Evolutionary conservation across 2,888 invertebrate genomes (phyloP).

Genomic region (Chrysina gloriosa): DNA sequence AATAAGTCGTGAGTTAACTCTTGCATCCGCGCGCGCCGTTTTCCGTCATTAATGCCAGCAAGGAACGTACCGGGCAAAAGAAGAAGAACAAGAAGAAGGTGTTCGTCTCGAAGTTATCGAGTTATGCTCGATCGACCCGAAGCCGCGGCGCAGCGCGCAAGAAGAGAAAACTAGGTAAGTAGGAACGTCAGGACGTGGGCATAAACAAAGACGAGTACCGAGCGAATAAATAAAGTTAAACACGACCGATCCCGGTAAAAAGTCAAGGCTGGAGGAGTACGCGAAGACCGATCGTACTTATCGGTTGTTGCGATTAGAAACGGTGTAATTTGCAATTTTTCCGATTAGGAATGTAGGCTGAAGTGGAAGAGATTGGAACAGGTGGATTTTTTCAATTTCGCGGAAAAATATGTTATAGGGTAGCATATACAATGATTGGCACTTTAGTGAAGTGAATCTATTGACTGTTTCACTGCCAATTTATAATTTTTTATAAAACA

Average conservation of each 20-base stretch:
- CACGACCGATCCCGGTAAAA: neutral
- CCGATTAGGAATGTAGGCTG: neutral
- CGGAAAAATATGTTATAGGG: no score
- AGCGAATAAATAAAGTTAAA: conserved; percentile 1
- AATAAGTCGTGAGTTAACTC: neutral
- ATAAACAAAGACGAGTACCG: conserved; percentile 15
- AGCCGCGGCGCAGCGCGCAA: neutral
- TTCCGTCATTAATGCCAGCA: no score
- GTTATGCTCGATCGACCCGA: neutral
- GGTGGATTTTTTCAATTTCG: no score
- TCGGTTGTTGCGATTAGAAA: no score
- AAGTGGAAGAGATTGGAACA: no score
- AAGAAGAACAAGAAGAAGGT: neutral
- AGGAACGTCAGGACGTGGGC: conserved; percentile 6
- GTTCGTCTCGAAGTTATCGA: neutral
- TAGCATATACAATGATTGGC: no score
- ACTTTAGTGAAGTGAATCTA: no score
- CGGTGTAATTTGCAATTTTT: neutral
- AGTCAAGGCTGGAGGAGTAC: neutral
- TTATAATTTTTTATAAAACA: no score
- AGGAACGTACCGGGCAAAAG: no score
- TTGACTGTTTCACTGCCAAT: no score
- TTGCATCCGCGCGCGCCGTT: neutral
- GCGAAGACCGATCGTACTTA: no score
- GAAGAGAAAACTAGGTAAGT: conserved; percentile 30